A percentile compares a stretch with the other conserved stretches of the same genome.
These are phyloP conservation scores for Pitta sordida DNA, from an alignment of 2,113 vertebrate genomes.

Conservation along the genomic window DNA sequence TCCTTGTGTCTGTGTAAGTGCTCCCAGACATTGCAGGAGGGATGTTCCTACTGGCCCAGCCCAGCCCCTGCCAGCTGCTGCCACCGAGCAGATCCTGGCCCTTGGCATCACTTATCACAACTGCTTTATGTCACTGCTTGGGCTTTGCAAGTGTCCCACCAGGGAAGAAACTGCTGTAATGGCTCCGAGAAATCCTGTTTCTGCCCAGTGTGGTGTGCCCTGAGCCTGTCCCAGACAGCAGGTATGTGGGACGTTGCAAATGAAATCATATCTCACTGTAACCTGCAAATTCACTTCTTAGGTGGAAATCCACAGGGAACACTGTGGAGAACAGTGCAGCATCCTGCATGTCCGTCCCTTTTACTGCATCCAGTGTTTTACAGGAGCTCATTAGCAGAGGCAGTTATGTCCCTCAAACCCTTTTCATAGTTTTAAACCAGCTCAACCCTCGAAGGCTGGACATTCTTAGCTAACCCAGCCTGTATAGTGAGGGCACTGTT, in stretches of 20 bases:
- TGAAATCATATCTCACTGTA: not conserved
- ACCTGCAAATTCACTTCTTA: not conserved
- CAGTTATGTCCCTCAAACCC: not conserved
- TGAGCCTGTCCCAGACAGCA: accelerated
- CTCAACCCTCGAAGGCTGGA: not conserved
- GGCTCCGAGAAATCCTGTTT: not conserved
- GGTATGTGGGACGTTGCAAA: not conserved
- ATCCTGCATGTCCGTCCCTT: not conserved
- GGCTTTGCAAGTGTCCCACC: not conserved
- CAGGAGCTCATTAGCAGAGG: not conserved
- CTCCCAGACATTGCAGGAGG: not conserved
- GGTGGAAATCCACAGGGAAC: not conserved
- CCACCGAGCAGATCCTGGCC: too few species aligned
- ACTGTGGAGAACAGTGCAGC: not conserved
- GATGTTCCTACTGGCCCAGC: not conserved
- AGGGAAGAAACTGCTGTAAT: not conserved
- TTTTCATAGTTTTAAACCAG: not conserved
- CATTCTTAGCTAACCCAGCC: not conserved
- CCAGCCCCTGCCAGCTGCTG: not conserved
- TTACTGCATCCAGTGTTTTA: not conserved
- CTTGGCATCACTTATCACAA: not conserved
- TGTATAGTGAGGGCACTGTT: not conserved
- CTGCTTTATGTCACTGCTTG: not conserved
- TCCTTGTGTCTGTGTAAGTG: not conserved
- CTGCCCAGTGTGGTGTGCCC: not conserved